These are phyloP conservation scores for Drosophila paracracens DNA, from an alignment of 2,888 invertebrate species.

Conservation along the genomic window DNA sequence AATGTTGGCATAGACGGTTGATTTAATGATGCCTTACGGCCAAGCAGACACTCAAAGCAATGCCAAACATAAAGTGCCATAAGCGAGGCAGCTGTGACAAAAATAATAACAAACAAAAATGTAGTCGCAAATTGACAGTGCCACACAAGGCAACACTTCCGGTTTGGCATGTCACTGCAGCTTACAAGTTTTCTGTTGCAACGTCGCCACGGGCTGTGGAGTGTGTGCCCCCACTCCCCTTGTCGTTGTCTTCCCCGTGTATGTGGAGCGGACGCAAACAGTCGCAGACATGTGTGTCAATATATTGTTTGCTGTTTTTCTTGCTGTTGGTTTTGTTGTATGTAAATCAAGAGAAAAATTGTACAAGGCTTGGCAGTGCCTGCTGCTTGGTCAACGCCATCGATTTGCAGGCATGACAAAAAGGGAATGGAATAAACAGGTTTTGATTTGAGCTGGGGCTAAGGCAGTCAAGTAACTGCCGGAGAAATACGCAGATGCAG, in stretches of 20 bases:
- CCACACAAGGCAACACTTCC: slow-evolving; percentile 72
- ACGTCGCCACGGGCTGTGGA: slow-evolving; percentile 40
- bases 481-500: slow-evolving; percentile 4
- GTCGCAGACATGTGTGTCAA: slow-evolving; percentile 45
- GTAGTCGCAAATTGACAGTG: slow-evolving; percentile 66
- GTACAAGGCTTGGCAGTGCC: slow-evolving; percentile 23
- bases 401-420: slow-evolving; percentile 43
- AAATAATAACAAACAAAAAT: slow-evolving; percentile 18
- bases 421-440: background rate
- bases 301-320: slow-evolving; percentile 27
- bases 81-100: slow-evolving; percentile 52
- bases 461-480: slow-evolving; percentile 6
- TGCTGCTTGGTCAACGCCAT: slow-evolving; percentile 39
- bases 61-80: slow-evolving; percentile 46
- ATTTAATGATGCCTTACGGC: slow-evolving; percentile 71
- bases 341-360: slow-evolving; percentile 65
- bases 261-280: slow-evolving; percentile 42
- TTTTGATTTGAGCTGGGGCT: slow-evolving; percentile 19
- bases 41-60: slow-evolving; percentile 43
- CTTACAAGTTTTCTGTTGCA: slow-evolving; percentile 42
- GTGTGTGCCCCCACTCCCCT: background rate
- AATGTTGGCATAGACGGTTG: slow-evolving; percentile 13
- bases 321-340: slow-evolving; percentile 27
- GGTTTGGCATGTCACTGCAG: slow-evolving; percentile 56
- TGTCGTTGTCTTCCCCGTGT: background rate